phyloP scores from a whole-genome alignment of 2,113 vertebrate genomes.

The Rhagologus leucostigma region DNA sequence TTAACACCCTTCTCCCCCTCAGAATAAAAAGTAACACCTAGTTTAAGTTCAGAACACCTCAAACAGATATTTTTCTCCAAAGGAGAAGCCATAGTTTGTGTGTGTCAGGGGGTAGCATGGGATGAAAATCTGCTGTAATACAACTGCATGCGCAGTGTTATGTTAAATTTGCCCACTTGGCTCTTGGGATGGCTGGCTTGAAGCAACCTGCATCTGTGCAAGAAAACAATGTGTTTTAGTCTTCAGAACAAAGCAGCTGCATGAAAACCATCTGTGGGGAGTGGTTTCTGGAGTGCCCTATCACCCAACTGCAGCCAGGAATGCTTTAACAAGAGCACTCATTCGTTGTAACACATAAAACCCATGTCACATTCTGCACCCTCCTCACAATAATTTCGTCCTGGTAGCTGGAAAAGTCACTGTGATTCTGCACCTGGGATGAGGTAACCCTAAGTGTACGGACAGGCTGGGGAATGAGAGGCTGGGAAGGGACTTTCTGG shows the following conservation, averaged over 20 bases:
- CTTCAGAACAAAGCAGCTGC: background rate
- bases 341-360: background rate
- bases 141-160: background rate
- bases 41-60: background rate
- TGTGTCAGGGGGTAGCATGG: background rate
- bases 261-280: background rate
- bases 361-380: background rate
- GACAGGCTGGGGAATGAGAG: rapidly evolving
- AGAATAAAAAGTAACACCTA: background rate
- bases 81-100: background rate
- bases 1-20: rapidly evolving
- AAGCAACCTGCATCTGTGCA: background rate
- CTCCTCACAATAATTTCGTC: background rate
- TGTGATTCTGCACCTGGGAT: too few relatives aligned
- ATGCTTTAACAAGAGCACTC: background rate
- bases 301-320: background rate
- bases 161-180: background rate
- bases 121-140: background rate
- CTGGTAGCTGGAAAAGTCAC: background rate
- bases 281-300: background rate
- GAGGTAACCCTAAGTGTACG: rapidly evolving
- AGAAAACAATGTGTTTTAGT: background rate
- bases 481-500: background rate
- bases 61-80: background rate
- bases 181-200: background rate